Evolutionary conservation across 2,888 invertebrate species (phyloP), one percentile per base, ranked within the genome.

Genomic region (Neoascia interrupta): DNA sequence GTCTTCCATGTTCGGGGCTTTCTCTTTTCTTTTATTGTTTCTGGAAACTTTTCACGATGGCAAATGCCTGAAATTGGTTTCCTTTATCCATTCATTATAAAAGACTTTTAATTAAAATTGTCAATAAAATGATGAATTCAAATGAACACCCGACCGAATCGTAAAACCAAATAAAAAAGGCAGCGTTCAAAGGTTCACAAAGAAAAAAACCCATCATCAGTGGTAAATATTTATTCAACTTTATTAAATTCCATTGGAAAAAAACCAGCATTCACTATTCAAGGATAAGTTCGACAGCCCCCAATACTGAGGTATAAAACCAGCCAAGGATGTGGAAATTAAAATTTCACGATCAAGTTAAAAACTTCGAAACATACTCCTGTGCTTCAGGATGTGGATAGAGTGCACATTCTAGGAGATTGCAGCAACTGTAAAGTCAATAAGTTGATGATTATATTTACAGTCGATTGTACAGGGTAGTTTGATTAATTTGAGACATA

Each of bases 171-270:
- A 23, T 1, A 3, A 18, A 15, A 15, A 47, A 10, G 19, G 8
- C 54, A 39, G 5, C 39, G 19, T n/a, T 43, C 58, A 60, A 37
- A 13, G 18, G 11, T 61, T 28, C 45, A 28, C n/a, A n/a, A 36
- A 13, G 1, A n/a, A n/a, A n/a, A 60, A 39, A 36, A 23, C 31
- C 41, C 63, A 63, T 53, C 37, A 37, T 37, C 18, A 47, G 19
- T 56, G 13, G 54, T 56, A 54, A 66, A 66, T 56, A 66, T 66
- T 66, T 45, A 37, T 47, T 31, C 47, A 47, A 21, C 28, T 56
- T 66, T 66, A 66, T 66, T 54, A 47, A 66, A 56, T 66, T 66
- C 45, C 11, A 36, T 23, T 34, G 13, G 21, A 58, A 58, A 45
- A 11, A n/a, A 3, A 31, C n/a, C n/a, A 23, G 34, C 13, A 26